Evolutionary conservation across 2,888 invertebrate species (phyloP), one percentile per base, ranked within the genome.

Genomic region (Tanypteryx hageni): DNA sequence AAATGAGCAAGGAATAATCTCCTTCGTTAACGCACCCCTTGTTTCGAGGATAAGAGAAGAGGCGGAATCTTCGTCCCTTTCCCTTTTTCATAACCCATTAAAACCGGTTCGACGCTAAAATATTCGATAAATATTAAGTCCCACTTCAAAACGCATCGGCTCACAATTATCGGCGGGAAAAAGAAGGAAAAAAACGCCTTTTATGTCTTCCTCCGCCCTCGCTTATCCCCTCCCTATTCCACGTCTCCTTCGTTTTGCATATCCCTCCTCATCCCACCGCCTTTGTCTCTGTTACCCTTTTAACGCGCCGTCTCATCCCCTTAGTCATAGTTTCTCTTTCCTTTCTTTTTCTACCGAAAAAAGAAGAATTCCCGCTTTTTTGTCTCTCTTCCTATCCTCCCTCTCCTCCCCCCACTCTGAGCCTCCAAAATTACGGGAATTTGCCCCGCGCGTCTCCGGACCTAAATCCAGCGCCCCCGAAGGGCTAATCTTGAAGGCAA

Each of bases 401-500:
- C n/a, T 89, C 18, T 64, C n/a, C 10, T 11, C 18, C 56, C 9
- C 83, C 44, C 57, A n/a, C 44, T 83, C 44, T 18, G 44, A 57
- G 18, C 64, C 89, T 89, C 58, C 89, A 64, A 89, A 76, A 89
- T 89, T 89, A 89, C 89, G 68, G 89, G 89, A 68, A 64, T 64
- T 86, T 31, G 61, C 86, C 61, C 61, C 31, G 89, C 44, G 16
- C 44, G 44, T 64, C 83, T 16, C 57, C 57, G 83, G 56, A 44
- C 56, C 56, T 44, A 64, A 44, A 89, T 89, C 89, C 89, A 64
- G 61, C 61, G 89, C 89, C 83, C 83, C 86, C 89, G 64, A 89
- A 89, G 44, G 89, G 64, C 89, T 89, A 89, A 89, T 89, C 89
- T 89, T 18, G 61, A 44, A 68, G 64, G 89, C 89, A 89, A 89